Conservation (phyloP, 1,140 invertebrate genomes). For the Pogonomyrmex barbatus region DNA sequence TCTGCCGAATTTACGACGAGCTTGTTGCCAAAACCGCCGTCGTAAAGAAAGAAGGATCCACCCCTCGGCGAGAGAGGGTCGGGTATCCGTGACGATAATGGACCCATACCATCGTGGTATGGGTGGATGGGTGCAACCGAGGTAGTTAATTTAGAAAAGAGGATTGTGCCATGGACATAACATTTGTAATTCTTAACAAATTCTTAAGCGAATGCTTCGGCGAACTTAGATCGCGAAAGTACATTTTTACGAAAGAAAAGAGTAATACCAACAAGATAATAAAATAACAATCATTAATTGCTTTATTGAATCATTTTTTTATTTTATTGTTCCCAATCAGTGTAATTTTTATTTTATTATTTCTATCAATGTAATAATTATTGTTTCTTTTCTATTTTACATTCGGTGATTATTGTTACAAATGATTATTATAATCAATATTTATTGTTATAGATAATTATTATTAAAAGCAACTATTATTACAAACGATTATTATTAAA, state of each 20-base stretch:
- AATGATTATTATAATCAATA: conserved; percentile 13
- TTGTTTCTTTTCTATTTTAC: neutral
- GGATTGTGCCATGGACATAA: conserved; percentile 67
- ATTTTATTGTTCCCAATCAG: no score
- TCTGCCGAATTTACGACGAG: conserved; percentile 73
- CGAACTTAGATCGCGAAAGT: neutral
- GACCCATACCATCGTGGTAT: conserved; percentile 26
- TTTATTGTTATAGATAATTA: conserved; percentile 18
- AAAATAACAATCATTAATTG: conserved; percentile 13
- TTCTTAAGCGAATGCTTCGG: neutral
- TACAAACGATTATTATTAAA: conserved; percentile 41
- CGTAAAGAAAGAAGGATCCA: conserved; percentile 64
- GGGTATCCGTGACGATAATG: conserved; percentile 71
- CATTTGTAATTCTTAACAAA: conserved; percentile 75
- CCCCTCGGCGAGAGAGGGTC: conserved; percentile 17
- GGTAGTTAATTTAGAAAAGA: conserved; percentile 78
- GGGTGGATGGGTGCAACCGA: conserved; percentile 43
- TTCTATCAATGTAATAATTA: neutral
- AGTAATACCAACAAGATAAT: neutral
- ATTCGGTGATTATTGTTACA: neutral
- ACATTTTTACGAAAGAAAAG: neutral
- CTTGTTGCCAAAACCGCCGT: conserved; percentile 75
- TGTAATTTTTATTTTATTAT: neutral
- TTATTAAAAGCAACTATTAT: conserved; percentile 24
- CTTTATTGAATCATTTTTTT: neutral